Conservation (phyloP, 2,113 vertebrate species). For the Jaculus jaculus region DNA sequence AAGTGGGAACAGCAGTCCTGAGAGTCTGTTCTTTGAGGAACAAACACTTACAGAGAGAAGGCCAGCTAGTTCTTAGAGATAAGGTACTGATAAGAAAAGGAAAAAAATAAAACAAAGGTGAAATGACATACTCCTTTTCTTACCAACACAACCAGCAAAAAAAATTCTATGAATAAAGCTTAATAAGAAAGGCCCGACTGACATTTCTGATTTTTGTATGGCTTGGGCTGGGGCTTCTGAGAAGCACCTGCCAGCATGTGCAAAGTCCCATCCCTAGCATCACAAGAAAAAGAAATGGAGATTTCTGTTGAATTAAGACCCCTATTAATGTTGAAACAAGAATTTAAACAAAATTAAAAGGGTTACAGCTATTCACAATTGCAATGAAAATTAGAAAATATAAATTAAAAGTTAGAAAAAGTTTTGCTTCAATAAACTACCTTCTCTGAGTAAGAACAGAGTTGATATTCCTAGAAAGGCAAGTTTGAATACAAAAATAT, state of each 20-base stretch:
- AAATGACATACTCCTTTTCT: not conserved
- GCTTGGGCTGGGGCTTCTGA: too few relatives aligned
- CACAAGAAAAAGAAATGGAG: not conserved
- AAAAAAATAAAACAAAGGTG: not conserved
- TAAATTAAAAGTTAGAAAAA: not conserved
- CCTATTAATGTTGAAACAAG: not conserved
- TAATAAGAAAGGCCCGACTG: not conserved
- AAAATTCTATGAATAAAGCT: not conserved
- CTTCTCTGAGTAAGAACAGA: not conserved
- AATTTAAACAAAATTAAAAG: conserved; percentile 2
- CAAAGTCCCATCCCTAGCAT: too few relatives aligned
- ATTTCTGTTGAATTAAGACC: not conserved
- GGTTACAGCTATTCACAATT: not conserved
- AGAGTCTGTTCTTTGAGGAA: not conserved
- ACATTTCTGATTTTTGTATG: too few relatives aligned
- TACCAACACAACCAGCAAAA: not conserved
- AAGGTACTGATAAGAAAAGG: not conserved
- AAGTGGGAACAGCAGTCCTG: not conserved
- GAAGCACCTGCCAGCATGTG: too few relatives aligned
- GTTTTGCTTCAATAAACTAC: not conserved
- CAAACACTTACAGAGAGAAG: not conserved
- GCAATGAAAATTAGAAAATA: conserved; percentile 12
- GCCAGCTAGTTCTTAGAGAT: not conserved
- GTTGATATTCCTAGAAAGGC: not conserved
- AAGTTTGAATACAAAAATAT: too few relatives aligned